Base-by-base conservation (phyloP, 2,888 invertebrate genomes). In the Leptinotarsa peninsularis region DNA sequence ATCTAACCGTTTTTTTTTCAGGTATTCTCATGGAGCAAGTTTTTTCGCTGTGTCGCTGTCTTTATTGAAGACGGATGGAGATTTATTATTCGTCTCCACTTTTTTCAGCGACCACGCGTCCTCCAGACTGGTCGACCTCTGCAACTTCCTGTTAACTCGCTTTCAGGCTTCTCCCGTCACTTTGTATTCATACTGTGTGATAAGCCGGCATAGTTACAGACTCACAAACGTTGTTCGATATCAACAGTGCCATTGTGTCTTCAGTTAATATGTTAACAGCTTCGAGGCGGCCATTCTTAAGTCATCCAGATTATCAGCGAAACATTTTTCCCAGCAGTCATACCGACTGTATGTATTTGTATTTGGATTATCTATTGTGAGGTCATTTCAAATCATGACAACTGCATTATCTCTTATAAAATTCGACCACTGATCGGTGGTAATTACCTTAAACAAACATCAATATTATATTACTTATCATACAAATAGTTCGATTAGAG, bases 101-200 rank as follows among this genome's bases (percentile, higher is more conserved):
- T 63, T 63, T 27, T n/a, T 33, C 63, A 27, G 13, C 43, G 10
- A 43, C 17, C 18, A n/a, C 43, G 10, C n/a, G 63, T 33, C 63
- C 63, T 63, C 63, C 63, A 63, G 63, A 63, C 63, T 43, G 63
- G 63, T 15, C 43, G 63, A 43, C 63, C 63, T 63, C 63, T 63
- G 14, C 33, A 43, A 63, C 63, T 63, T 63, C 63, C 63, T 63
- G 63, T 27, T 4, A 33, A 43, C 63, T 43, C 33, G 63, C 10
- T 63, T 14, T 63, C 63, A 43, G 63, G n/a, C 33, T 63, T n/a
- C n/a, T 63, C 27, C 4, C 27, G 27, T n/a, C n/a, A 63, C 63
- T 63, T 63, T 63, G n/a, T 63, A 63, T 58, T 58, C 18, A 58
- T 58, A 21, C 23, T 27, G 27, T 27, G 15, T n/a, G 63, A 63